A percentile compares a stretch with the other conserved stretches of the same genome.
phyloP scores from a whole-genome alignment of 2,888 invertebrate genomes.

The Ypsolopha scabrella region DNA sequence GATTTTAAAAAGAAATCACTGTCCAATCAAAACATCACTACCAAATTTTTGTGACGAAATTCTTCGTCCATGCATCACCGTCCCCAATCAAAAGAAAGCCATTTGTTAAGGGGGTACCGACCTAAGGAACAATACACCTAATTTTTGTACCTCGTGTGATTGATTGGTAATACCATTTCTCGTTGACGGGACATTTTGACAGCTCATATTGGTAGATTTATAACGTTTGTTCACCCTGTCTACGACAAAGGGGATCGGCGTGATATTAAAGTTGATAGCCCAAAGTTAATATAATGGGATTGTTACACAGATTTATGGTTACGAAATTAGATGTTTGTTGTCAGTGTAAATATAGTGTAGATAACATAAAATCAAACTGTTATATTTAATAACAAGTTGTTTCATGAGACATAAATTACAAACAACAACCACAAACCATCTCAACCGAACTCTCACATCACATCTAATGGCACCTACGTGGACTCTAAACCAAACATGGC shows the following conservation, averaged over 20 bases:
- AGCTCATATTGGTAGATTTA: slow-evolving; percentile 35
- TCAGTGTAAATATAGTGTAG: not conserved
- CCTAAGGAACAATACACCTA: slow-evolving; percentile 51
- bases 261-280: slow-evolving; percentile 31
- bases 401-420: not conserved
- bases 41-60: not conserved
- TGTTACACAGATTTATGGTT: slow-evolving; percentile 9
- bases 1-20: not conserved
- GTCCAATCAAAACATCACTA: not conserved
- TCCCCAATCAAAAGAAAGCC: slow-evolving; percentile 40
- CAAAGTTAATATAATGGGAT: slow-evolving; percentile 10
- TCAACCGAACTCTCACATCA: slow-evolving; percentile 6
- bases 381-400: too few relatives aligned
- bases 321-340: not conserved
- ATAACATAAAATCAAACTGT: too few relatives aligned
- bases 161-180: slow-evolving; percentile 41
- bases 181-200: slow-evolving; percentile 41
- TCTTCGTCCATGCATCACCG: slow-evolving; percentile 10
- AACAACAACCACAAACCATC: slow-evolving; percentile 4
- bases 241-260: slow-evolving; percentile 21
- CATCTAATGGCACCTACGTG: slow-evolving; percentile 13
- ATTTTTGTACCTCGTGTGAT: slow-evolving; percentile 49
- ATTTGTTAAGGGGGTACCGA: slow-evolving; percentile 43
- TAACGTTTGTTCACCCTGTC: slow-evolving; percentile 15
- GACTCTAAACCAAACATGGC: slow-evolving; percentile 13